Evolutionary conservation across 1,140 invertebrate species (phyloP).

Genomic region (Calycopis cecrops): DNA sequence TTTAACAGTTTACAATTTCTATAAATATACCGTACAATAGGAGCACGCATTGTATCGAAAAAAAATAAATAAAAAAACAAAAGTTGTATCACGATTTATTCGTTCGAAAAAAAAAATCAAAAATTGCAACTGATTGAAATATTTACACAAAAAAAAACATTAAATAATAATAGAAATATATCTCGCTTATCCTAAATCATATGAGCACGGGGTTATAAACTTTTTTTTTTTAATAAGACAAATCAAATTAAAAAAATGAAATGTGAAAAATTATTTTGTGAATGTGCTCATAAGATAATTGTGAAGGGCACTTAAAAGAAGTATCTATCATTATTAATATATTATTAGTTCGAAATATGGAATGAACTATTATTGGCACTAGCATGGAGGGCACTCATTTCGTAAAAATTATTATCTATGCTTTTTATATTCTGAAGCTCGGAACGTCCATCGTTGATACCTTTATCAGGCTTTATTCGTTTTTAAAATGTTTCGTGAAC

Average conservation of each 20-base stretch:
- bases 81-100: slow-evolving; percentile 51
- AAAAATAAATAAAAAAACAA: slow-evolving; percentile 35
- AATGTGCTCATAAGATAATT: slow-evolving; percentile 16
- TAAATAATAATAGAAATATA: slow-evolving; percentile 32
- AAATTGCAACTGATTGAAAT: slow-evolving; percentile 33
- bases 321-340: slow-evolving; percentile 21
- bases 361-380: slow-evolving; percentile 56
- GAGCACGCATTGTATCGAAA: slow-evolving; percentile 15
- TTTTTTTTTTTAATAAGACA: neutral
- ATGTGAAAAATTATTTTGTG: neutral
- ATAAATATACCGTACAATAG: slow-evolving; percentile 18
- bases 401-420: slow-evolving; percentile 31
- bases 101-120: slow-evolving; percentile 46
- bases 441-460: slow-evolving; percentile 30
- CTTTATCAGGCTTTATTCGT: slow-evolving; percentile 1
- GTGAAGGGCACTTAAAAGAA: slow-evolving; percentile 27
- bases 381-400: slow-evolving; percentile 56
- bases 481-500: slow-evolving; percentile 1
- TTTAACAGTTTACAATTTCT: slow-evolving; percentile 15
- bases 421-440: slow-evolving; percentile 43
- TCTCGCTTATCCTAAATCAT: slow-evolving; percentile 32
- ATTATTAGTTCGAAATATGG: slow-evolving; percentile 29
- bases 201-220: slow-evolving; percentile 19
- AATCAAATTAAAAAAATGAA: neutral
- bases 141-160: slow-evolving; percentile 41